A percentile compares a stretch with the other conserved stretches of the same genome.
These are phyloP conservation scores for Micrasema minimum DNA, from an alignment of 1,140 invertebrate genomes.

Conservation along the genomic window DNA sequence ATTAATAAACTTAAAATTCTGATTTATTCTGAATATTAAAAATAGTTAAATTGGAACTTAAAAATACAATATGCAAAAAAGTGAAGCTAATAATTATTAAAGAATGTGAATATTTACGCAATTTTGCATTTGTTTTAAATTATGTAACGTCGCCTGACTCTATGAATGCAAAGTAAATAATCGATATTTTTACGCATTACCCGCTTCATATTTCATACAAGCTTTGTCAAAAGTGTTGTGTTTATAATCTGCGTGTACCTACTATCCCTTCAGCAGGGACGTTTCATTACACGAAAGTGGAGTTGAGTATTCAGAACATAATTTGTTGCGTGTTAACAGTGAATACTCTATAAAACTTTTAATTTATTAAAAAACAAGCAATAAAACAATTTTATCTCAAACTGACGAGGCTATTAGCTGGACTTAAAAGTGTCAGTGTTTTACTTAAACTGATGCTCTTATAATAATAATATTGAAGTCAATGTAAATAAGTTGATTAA, in stretches of 20 bases:
- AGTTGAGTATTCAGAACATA: conserved; percentile 26
- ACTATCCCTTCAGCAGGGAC: conserved; percentile 31
- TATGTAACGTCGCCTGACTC: background rate
- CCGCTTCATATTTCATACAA: conserved; percentile 36
- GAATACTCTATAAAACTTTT: conserved; percentile 32
- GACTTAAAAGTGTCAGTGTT: too few relatives aligned
- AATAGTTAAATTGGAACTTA: too few relatives aligned
- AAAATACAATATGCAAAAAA: too few relatives aligned
- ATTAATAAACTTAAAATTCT: too few relatives aligned
- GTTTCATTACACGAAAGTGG: conserved; percentile 39
- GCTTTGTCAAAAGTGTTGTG: conserved; percentile 49
- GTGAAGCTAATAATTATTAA: too few relatives aligned
- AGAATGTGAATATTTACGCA: too few relatives aligned
- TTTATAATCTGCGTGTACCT: conserved; percentile 30
- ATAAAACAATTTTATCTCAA: conserved; percentile 37
- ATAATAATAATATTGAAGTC: too few relatives aligned
- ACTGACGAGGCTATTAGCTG: conserved; percentile 36
- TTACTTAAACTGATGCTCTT: too few relatives aligned
- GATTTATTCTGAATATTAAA: too few relatives aligned
- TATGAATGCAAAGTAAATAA: conserved; percentile 47
- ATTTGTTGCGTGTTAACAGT: conserved; percentile 50
- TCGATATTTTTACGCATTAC: conserved; percentile 52
- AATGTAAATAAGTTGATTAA: too few relatives aligned
- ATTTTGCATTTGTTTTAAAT: too few relatives aligned
- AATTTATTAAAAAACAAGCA: too few relatives aligned